phyloP scores from a whole-genome alignment of 2,888 invertebrate genomes.

The Hydrotaea cyrtoneurina region DNA sequence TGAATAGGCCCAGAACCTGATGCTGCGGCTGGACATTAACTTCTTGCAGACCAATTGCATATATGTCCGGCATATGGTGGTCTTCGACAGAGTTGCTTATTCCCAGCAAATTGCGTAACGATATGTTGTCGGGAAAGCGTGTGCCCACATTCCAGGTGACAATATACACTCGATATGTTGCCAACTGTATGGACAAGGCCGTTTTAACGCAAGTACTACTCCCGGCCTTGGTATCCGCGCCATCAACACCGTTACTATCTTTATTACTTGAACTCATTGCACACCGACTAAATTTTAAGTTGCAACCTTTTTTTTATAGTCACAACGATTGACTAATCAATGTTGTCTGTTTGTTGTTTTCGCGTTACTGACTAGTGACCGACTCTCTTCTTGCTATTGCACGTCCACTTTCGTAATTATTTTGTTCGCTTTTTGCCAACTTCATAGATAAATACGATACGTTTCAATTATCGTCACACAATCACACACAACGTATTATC shows the following conservation, averaged over 20 bases:
- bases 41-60: slow-evolving; percentile 93
- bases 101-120: slow-evolving; percentile 86
- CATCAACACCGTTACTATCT: neutral
- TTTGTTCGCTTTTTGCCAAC: neutral
- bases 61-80: slow-evolving; percentile 88
- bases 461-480: no score
- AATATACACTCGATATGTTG: slow-evolving; percentile 86
- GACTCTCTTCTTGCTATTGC: neutral
- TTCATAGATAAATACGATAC: no score
- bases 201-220: neutral
- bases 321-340: slow-evolving; percentile 10
- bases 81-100: slow-evolving; percentile 83
- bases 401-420: slow-evolving; percentile 36
- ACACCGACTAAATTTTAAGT: neutral
- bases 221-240: neutral
- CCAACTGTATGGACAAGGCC: slow-evolving; percentile 68
- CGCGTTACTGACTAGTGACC: neutral
- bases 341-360: neutral
- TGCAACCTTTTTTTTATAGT: slow-evolving; percentile 14
- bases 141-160: slow-evolving; percentile 96
- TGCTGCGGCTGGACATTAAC: slow-evolving; percentile 94
- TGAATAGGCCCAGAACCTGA: slow-evolving; percentile 89
- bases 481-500: no score
- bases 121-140: slow-evolving; percentile 87
- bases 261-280: slow-evolving; percentile 46